Base-by-base conservation (phyloP, 2,113 vertebrate genomes). In the Phoxinus phoxinus region DNA sequence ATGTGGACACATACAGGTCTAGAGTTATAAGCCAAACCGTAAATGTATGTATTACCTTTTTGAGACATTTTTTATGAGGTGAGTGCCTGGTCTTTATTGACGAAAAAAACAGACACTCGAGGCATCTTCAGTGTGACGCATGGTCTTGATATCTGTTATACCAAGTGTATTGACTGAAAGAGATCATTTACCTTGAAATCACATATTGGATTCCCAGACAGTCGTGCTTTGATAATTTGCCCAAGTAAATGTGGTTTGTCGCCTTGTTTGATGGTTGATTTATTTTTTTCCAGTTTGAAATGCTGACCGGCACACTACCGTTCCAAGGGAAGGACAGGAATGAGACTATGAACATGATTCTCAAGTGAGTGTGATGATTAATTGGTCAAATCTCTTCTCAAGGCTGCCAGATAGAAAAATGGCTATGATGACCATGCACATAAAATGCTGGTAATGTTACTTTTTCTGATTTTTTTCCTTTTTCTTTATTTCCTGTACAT, bases 331-430 rank as follows among this genome's bases (percentile, higher is more conserved):
- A 98, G 95, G 98, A 98, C 91, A 95, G 97, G 89, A 98, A 98
- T 76, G 97, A 99, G 90, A 98, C 97, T 73, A 99, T 99, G 98
- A 99, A 98, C 94, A 98, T 99, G 98, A 99, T 99, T 87, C 95
- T 99, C 79, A 99, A 99, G 98, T 99, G 94, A 98, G 97, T 97
- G 75, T 25, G 11, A 37, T n/a, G 48, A 15, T 76, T 56, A 51
- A 77, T 56, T 48, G 17, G 48, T 53, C 19, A 3, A 77, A 35
- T 58, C 1, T 77, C 53, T 10, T 35, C 4, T 77, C 2, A 35
- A 12, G 27, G n/a, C 27, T 32, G 3, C n/a, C 4, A 6, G 17
- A 30, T 75, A 8, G 13, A 74, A 19, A 30, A 19, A 30, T 27
- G 25, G n/a, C n/a, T n/a, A n/a, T 67, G 56, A n/a, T 17, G 32